phyloP scores from a whole-genome alignment of 2,888 invertebrate species.

The Myathropa florea region DNA sequence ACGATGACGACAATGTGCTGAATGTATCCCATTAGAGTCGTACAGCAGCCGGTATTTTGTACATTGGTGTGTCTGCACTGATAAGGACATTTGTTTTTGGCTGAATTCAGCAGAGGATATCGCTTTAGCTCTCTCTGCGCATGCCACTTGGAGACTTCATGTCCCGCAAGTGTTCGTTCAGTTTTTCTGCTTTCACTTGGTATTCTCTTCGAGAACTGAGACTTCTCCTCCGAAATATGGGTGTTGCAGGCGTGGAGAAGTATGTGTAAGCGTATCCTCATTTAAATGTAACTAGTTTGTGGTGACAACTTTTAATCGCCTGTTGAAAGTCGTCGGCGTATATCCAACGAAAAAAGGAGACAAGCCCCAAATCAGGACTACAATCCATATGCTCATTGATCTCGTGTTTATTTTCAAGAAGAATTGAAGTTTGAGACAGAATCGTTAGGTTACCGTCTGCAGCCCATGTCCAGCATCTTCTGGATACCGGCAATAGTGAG shows the following conservation, averaged over 20 bases:
- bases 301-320: constrained; percentile 69
- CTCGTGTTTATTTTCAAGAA: background rate
- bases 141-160: background rate
- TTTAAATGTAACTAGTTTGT: constrained; percentile 64
- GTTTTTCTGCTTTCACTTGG: no score
- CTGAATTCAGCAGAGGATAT: constrained; percentile 46
- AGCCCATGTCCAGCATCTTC: constrained; percentile 31
- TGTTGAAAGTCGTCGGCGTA: constrained; percentile 60
- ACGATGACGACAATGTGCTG: constrained; percentile 44
- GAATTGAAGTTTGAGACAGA: background rate
- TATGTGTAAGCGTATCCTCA: constrained; percentile 43
- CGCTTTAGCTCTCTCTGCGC: constrained; percentile 41
- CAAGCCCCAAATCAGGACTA: background rate
- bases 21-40: constrained; percentile 41
- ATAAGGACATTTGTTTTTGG: constrained; percentile 53
- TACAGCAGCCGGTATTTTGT: constrained; percentile 55
- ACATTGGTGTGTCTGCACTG: constrained; percentile 24
- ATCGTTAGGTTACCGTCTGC: constrained; percentile 61
- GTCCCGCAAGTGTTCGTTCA: constrained; percentile 40
- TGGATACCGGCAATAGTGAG: constrained; percentile 49
- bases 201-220: background rate
- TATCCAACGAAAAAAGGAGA: constrained; percentile 8
- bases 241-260: constrained; percentile 6
- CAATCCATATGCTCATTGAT: constrained; percentile 23
- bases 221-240: background rate